These are phyloP conservation scores for mouse (Mus musculus) DNA, from an alignment of 2,113 vertebrate genomes.

Conservation along the genomic window DNA sequence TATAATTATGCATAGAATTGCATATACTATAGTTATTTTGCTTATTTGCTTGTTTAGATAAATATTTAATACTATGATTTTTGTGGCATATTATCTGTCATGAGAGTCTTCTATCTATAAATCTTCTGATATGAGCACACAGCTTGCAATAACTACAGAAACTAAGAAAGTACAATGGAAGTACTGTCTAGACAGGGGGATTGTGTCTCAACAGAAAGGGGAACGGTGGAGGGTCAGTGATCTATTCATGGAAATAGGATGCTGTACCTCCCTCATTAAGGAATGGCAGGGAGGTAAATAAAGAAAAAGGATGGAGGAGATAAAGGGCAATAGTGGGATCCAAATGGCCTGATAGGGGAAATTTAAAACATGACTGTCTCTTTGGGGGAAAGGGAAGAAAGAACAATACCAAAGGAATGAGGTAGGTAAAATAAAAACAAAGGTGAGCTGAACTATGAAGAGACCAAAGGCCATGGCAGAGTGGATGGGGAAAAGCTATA, in stretches of 20 bases:
- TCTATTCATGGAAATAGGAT: background rate
- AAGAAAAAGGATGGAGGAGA: background rate
- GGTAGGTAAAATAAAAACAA: background rate
- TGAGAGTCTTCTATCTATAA: background rate
- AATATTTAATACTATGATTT: background rate
- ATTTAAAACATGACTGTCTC: background rate
- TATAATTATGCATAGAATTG: too few species aligned
- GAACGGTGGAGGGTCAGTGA: background rate
- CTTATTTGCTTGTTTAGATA: background rate
- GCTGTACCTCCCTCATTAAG: too few species aligned
- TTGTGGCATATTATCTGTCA: too few species aligned
- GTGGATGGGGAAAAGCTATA: background rate
- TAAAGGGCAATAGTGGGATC: background rate
- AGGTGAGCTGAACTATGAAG: background rate
- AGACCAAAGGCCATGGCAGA: background rate
- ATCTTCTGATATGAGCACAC: background rate
- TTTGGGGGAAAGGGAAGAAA: background rate
- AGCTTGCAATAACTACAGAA: background rate
- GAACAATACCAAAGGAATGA: background rate
- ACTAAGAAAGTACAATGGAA: background rate
- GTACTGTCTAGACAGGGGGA: background rate
- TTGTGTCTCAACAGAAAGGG: background rate
- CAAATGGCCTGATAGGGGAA: background rate
- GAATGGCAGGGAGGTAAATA: background rate
- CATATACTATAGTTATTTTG: too few species aligned